Evolutionary conservation across 2,797 vertebrate species (phyloP).

Genomic region (Cirrhinus molitorella): DNA sequence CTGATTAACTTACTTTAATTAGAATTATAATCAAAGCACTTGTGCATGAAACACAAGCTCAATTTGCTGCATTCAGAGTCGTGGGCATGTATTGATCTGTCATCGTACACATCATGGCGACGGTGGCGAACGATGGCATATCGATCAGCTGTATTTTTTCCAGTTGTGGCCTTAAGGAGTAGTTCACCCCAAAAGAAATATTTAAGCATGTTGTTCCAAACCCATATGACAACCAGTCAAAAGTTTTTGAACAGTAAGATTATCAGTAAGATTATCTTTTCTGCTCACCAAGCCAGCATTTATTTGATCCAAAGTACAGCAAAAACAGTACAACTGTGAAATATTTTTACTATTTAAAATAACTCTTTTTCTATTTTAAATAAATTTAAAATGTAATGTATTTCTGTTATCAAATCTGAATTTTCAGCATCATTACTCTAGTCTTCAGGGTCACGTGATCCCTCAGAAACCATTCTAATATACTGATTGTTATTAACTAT

Average conservation of each 20-base stretch:
- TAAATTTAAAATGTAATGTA: neutral
- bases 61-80: constrained; percentile 27
- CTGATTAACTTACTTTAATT: constrained; percentile 49
- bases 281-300: neutral
- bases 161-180: neutral
- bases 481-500: neutral
- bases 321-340: neutral
- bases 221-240: too few species aligned
- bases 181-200: neutral
- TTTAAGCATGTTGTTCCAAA: neutral
- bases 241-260: too few species aligned
- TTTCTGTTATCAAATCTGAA: neutral
- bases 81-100: constrained; percentile 33
- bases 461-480: neutral
- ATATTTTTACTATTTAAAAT: too few species aligned
- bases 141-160: neutral
- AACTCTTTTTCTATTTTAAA: neutral
- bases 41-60: constrained; percentile 46
- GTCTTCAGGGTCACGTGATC: neutral
- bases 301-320: neutral
- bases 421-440: neutral
- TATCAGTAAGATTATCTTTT: too few species aligned
- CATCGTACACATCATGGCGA: constrained; percentile 2
- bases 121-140: neutral
- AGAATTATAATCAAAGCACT: constrained; percentile 47